Conservation (phyloP, 2,113 vertebrate genomes). For the Mustelus asterias region DNA sequence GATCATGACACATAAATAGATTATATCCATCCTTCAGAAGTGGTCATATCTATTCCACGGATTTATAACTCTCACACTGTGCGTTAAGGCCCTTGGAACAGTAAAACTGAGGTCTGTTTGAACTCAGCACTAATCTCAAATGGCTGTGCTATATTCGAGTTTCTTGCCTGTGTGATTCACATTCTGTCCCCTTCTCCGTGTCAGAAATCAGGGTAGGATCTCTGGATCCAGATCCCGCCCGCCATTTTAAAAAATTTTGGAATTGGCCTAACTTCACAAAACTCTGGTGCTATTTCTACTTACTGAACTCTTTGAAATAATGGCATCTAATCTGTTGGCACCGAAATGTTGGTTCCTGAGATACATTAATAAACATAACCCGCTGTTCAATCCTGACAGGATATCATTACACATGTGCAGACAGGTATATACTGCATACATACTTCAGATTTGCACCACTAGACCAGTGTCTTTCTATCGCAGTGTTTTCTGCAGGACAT, state of each 20-base stretch:
- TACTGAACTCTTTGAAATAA: not conserved
- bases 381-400: not conserved
- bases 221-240: not conserved
- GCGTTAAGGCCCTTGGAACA: not conserved
- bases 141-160: not conserved
- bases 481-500: not conserved
- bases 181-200: not conserved
- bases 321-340: not conserved
- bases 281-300: not conserved
- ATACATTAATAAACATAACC: constrained; percentile 5
- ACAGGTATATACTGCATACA: not conserved
- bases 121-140: not conserved
- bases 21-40: not conserved
- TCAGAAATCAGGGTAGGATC: not conserved
- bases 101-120: not conserved
- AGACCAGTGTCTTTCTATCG: not conserved
- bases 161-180: not conserved
- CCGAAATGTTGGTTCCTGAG: not conserved
- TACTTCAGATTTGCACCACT: not conserved
- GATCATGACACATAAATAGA: not conserved
- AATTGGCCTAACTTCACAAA: not conserved
- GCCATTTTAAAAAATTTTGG: not conserved
- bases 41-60: not conserved
- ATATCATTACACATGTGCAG: not conserved
- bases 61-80: not conserved